Evolutionary conservation across 2,113 vertebrate genomes (phyloP).

Genomic region (Xenopus laevis): DNA sequence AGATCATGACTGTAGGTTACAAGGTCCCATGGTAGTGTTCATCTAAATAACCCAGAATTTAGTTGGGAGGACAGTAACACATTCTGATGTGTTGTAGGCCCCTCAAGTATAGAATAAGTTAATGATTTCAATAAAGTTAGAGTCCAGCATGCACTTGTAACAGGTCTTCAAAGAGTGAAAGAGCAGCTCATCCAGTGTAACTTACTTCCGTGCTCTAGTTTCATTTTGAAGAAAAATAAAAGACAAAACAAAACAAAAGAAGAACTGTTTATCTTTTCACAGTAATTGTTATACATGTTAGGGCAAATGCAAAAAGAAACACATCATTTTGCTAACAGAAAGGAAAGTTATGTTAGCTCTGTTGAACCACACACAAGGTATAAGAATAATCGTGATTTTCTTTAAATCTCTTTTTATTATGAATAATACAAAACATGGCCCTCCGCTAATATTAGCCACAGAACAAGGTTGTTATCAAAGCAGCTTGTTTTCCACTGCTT

Average conservation of each 20-base stretch:
- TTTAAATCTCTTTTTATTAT: too few relatives aligned
- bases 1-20: constrained; percentile 77
- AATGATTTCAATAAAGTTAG: constrained; percentile 76
- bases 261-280: constrained; percentile 73
- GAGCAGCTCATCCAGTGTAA: constrained; percentile 70
- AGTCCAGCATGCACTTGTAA: constrained; percentile 89
- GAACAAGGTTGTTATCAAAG: too few relatives aligned
- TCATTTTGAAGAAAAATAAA: constrained; percentile 95
- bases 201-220: constrained; percentile 99
- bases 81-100: constrained; percentile 10
- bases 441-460: too few relatives aligned
- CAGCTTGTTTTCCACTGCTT: too few relatives aligned
- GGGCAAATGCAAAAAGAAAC: constrained; percentile 1
- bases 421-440: too few relatives aligned
- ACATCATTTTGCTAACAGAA: background rate
- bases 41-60: constrained; percentile 63
- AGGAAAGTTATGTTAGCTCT: background rate
- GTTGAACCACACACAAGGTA: too few relatives aligned
- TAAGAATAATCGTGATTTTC: too few relatives aligned
- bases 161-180: constrained; percentile 74
- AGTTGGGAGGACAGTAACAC: constrained; percentile 24
- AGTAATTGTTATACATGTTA: constrained; percentile 43
- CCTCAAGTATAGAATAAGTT: constrained; percentile 18
- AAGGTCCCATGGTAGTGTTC: constrained; percentile 75
- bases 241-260: constrained; percentile 80